A percentile compares a stretch with the other conserved stretches of the same genome.
Evolutionary conservation across 2,888 invertebrate genomes (phyloP).

Genomic region (Synergus japonicus): DNA sequence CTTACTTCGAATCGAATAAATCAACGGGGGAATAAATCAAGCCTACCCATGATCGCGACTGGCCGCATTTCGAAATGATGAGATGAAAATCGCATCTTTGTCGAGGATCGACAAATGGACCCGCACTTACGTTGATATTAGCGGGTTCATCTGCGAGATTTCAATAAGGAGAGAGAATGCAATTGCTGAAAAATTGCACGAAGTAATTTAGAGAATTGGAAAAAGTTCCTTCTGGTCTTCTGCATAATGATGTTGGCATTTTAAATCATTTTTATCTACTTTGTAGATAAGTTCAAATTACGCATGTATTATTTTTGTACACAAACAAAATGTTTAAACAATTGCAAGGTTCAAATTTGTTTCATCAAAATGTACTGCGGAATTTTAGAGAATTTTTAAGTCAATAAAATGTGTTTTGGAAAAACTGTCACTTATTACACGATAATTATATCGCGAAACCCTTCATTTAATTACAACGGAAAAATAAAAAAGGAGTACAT

Average conservation of each 20-base stretch:
- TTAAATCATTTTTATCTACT: background rate
- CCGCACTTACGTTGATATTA: constrained; percentile 15
- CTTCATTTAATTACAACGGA: too few relatives aligned
- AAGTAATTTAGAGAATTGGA: background rate
- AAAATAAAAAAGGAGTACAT: too few relatives aligned
- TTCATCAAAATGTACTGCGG: too few relatives aligned
- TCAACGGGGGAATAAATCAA: constrained; percentile 19
- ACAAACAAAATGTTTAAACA: too few relatives aligned
- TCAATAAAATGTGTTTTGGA: too few relatives aligned
- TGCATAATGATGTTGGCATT: background rate
- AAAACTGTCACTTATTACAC: too few relatives aligned
- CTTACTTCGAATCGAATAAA: constrained; percentile 40
- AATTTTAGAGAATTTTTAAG: too few relatives aligned
- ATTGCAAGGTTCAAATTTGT: too few relatives aligned
- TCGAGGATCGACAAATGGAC: constrained; percentile 26
- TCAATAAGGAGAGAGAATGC: background rate
- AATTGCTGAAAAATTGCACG: background rate
- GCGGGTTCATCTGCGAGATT: background rate
- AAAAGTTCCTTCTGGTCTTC: background rate
- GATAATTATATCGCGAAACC: too few relatives aligned
- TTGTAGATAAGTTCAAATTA: background rate
- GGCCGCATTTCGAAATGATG: constrained; percentile 26
- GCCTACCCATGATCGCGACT: constrained; percentile 24
- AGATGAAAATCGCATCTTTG: constrained; percentile 31
- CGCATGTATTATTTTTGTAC: background rate